Conservation (phyloP, 1,140 invertebrate species). For the Steinernema feltiae region DNA sequence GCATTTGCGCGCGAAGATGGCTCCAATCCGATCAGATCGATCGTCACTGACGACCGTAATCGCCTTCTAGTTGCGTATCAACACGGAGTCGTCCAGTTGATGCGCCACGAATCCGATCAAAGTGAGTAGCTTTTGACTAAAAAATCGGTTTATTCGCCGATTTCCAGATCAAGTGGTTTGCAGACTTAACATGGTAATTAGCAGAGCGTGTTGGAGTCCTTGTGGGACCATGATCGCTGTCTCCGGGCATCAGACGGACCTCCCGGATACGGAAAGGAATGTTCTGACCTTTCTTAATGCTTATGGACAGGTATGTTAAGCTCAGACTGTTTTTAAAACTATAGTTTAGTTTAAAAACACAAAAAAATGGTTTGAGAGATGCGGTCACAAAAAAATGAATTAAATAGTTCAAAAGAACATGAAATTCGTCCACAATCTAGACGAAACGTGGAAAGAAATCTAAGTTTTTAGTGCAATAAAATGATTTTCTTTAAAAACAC, state of each 20-base stretch:
- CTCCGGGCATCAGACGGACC: constrained; percentile 67
- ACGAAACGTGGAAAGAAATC: no score
- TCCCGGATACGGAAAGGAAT: constrained; percentile 66
- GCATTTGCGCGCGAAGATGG: constrained; percentile 22
- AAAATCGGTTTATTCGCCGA: constrained; percentile 61
- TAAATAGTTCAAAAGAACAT: no score
- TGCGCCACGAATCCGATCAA: constrained; percentile 80
- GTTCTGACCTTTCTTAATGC: constrained; percentile 83
- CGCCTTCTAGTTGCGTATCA: constrained; percentile 78
- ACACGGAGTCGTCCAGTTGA: constrained; percentile 77
- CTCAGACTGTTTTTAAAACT: neutral
- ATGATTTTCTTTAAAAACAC: no score
- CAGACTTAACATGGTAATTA: constrained; percentile 70
- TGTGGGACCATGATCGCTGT: constrained; percentile 79
- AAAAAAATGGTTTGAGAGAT: no score
- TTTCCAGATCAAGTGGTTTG: constrained; percentile 63
- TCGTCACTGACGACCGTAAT: constrained; percentile 69
- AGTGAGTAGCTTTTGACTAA: constrained; percentile 64
- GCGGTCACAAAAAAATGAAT: no score
- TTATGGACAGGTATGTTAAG: constrained; percentile 69
- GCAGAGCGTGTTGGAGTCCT: constrained; percentile 81
- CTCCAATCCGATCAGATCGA: constrained; percentile 67
- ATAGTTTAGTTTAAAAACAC: no score
- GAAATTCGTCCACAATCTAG: no score
- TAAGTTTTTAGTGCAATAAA: no score